Evolutionary conservation across 92 coral and sea anemone species (phyloP).

Genomic region (Chrysogorgia sp.): DNA sequence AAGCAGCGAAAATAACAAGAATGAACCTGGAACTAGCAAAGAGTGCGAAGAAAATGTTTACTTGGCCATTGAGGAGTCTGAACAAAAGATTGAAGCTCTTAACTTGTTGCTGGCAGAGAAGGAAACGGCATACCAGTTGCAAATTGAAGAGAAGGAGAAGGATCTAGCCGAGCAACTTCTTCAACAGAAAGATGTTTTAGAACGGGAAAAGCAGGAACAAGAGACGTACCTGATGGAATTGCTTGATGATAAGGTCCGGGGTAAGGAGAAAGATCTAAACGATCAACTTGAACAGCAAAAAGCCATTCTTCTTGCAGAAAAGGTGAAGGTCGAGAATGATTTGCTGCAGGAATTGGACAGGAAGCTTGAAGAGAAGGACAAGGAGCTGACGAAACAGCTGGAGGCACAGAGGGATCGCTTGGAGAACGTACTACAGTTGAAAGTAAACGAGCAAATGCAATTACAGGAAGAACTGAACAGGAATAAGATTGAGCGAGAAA

Average conservation of each 20-base stretch:
- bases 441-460: constrained; percentile 74
- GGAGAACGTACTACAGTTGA: constrained; percentile 78
- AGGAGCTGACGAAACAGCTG: constrained; percentile 76
- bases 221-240: constrained; percentile 71
- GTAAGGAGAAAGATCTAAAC: constrained; percentile 73
- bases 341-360: constrained; percentile 77
- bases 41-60: constrained; percentile 32
- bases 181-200: constrained; percentile 80
- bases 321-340: constrained; percentile 73
- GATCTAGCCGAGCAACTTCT: constrained; percentile 70
- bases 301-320: constrained; percentile 80
- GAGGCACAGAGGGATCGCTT: constrained; percentile 71
- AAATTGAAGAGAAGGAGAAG: constrained; percentile 73
- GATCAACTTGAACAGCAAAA: constrained; percentile 80
- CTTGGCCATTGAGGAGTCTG: constrained; percentile 65
- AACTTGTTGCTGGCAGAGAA: constrained; percentile 71
- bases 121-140: constrained; percentile 71
- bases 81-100: constrained; percentile 75
- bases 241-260: constrained; percentile 66
- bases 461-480: constrained; percentile 67
- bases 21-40: constrained; percentile 33
- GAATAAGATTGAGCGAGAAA: constrained; percentile 76
- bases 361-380: constrained; percentile 88
- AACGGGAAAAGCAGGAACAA: constrained; percentile 72
- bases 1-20: constrained; percentile 55